Percentiles rank a stretch among this genome's conserved stretches.
These are phyloP conservation scores for Serripes groenlandicus DNA, from an alignment of 2,888 invertebrate genomes.

Conservation along the genomic window DNA sequence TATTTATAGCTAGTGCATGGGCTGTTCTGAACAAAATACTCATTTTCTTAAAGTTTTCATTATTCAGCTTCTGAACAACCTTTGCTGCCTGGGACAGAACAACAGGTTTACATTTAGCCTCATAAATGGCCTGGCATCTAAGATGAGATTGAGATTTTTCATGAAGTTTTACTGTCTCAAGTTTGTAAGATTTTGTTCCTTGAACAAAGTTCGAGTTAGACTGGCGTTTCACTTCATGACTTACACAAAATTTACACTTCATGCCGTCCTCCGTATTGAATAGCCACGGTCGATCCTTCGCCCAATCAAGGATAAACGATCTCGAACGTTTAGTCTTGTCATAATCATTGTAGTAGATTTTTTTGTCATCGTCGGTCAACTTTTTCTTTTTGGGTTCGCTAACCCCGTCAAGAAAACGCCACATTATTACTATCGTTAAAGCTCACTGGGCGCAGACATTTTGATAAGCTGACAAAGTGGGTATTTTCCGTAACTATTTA, in stretches of 20 bases:
- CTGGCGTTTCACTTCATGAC: neutral
- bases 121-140: neutral
- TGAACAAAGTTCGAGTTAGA: neutral
- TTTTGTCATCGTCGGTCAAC: neutral
- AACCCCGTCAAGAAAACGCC: slow-evolving; percentile 13
- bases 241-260: slow-evolving; percentile 7
- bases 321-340: slow-evolving; percentile 2
- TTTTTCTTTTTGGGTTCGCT: neutral
- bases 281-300: slow-evolving; percentile 5
- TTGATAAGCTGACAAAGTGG: too few relatives aligned
- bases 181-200: too few relatives aligned
- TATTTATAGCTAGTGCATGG: slow-evolving; percentile 38
- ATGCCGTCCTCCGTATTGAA: neutral
- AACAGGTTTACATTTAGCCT: too few relatives aligned
- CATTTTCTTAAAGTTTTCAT: too few relatives aligned
- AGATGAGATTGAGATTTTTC: slow-evolving; percentile 20
- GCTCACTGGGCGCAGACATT: too few relatives aligned
- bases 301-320: neutral
- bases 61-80: too few relatives aligned
- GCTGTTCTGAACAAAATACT: slow-evolving; percentile 40
- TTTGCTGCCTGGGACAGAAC: too few relatives aligned
- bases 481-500: too few relatives aligned
- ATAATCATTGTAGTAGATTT: slow-evolving; percentile 7
- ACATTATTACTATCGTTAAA: too few relatives aligned
- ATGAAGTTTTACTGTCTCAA: slow-evolving; percentile 33